Percentiles rank a stretch among this genome's conserved stretches.
Evolutionary conservation across 1,140 invertebrate genomes (phyloP).

Genomic region (Acromyrmex charruanus): DNA sequence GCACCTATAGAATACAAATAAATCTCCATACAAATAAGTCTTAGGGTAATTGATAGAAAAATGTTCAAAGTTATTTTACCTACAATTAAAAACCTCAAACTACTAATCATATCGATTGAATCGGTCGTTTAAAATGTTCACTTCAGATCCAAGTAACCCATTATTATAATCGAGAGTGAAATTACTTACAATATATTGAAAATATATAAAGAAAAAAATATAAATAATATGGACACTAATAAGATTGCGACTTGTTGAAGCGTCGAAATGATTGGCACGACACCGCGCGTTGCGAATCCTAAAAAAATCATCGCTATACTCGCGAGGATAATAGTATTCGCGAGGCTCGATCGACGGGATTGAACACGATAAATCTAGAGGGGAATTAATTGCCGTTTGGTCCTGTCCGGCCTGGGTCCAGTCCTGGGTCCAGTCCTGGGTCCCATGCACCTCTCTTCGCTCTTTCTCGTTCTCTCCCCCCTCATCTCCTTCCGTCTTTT

Average conservation of each 20-base stretch:
- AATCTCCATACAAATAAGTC: too few species aligned
- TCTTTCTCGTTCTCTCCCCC: slow-evolving; percentile 62
- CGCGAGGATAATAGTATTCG: slow-evolving; percentile 77
- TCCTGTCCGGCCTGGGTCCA: slow-evolving; percentile 77
- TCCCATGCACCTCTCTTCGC: slow-evolving; percentile 68
- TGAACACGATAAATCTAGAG: slow-evolving; percentile 85
- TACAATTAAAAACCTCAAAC: too few species aligned
- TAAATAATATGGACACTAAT: not conserved
- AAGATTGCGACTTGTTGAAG: slow-evolving; percentile 48
- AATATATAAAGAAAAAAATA: not conserved
- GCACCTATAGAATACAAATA: too few species aligned
- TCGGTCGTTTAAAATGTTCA: too few species aligned
- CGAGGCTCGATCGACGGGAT: slow-evolving; percentile 73
- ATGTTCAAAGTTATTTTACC: too few species aligned
- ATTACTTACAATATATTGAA: not conserved
- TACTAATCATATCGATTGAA: too few species aligned
- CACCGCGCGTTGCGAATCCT: not conserved
- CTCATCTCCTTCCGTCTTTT: not conserved
- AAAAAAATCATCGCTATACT: slow-evolving; percentile 69
- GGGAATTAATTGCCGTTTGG: slow-evolving; percentile 85
- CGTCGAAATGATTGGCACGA: slow-evolving; percentile 73
- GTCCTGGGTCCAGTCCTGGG: slow-evolving; percentile 75
- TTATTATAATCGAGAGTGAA: not conserved
- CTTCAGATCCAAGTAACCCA: too few species aligned
- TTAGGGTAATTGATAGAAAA: too few species aligned